Percentiles rank a stretch among this genome's conserved stretches.
phyloP scores from a whole-genome alignment of 2,888 invertebrate species.

The Temnothorax rugatulus region DNA sequence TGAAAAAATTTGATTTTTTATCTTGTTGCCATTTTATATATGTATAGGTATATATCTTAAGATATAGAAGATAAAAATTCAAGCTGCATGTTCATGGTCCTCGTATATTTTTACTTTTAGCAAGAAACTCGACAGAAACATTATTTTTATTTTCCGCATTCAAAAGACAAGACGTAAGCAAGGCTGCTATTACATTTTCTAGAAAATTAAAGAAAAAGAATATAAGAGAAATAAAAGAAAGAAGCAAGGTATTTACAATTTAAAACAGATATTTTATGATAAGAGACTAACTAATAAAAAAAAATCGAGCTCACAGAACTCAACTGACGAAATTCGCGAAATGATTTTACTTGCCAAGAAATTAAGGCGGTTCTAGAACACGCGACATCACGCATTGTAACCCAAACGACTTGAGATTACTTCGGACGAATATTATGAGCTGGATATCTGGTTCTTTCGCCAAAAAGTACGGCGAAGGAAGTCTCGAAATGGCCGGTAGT shows the following conservation, averaged over 20 bases:
- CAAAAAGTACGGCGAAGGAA: slow-evolving; percentile 17
- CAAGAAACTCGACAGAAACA: not conserved
- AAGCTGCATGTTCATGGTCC: not conserved
- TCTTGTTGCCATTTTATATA: not conserved
- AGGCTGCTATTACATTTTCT: not conserved
- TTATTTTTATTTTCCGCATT: not conserved
- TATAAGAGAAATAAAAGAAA: not conserved
- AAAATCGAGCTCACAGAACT: not conserved
- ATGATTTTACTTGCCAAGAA: slow-evolving; percentile 20
- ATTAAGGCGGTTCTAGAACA: not conserved
- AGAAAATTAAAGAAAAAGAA: not conserved
- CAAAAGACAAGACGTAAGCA: not conserved
- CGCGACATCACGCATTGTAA: not conserved
- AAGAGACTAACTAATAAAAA: not conserved
- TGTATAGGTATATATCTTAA: not conserved
- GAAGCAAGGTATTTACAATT: not conserved
- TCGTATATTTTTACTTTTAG: not conserved
- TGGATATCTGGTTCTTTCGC: not conserved
- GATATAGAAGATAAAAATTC: not conserved
- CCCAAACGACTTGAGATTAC: not conserved
- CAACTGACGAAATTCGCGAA: not conserved
- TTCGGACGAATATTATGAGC: slow-evolving; percentile 3
- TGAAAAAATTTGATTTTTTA: not conserved
- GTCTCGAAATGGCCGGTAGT: slow-evolving; percentile 7
- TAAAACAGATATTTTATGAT: not conserved